phyloP scores from a whole-genome alignment of 2,113 vertebrate genomes.

The Pachycephala philippinensis region DNA sequence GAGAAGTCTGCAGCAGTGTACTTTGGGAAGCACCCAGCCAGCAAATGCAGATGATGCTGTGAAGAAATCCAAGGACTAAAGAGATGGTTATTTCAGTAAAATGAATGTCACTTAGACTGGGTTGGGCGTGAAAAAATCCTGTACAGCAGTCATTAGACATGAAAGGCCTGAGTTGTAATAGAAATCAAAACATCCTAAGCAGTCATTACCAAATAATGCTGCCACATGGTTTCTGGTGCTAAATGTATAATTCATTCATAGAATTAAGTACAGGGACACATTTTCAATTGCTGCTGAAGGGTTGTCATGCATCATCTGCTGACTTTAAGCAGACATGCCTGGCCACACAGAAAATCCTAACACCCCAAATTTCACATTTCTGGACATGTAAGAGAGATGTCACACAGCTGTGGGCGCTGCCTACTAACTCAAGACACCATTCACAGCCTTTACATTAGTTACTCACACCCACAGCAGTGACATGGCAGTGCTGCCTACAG shows the following conservation, averaged over 20 bases:
- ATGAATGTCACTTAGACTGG: background rate
- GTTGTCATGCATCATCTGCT: background rate
- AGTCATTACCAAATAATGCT: slow-evolving; percentile 35
- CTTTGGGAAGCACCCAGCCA: background rate
- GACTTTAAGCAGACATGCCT: background rate
- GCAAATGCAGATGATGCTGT: background rate
- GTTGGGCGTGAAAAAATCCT: background rate
- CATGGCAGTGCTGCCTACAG: background rate
- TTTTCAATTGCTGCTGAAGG: background rate
- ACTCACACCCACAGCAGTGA: background rate
- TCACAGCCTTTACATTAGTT: background rate
- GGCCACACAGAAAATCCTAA: background rate
- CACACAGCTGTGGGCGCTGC: background rate
- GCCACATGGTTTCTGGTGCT: background rate
- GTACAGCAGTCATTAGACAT: slow-evolving; percentile 18
- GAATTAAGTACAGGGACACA: background rate
- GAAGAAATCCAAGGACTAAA: background rate
- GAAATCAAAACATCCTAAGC: slow-evolving; percentile 36
- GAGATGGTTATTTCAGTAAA: slow-evolving; percentile 20
- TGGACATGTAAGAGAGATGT: background rate
- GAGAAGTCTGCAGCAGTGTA: background rate
- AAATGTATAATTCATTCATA: background rate
- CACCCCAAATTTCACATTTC: background rate
- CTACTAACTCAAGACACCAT: background rate
- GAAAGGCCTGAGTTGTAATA: background rate